A percentile compares a stretch with the other conserved stretches of the same genome.
Conservation (phyloP, 1,140 invertebrate species). For the Thaumetopoea pityocampa region DNA sequence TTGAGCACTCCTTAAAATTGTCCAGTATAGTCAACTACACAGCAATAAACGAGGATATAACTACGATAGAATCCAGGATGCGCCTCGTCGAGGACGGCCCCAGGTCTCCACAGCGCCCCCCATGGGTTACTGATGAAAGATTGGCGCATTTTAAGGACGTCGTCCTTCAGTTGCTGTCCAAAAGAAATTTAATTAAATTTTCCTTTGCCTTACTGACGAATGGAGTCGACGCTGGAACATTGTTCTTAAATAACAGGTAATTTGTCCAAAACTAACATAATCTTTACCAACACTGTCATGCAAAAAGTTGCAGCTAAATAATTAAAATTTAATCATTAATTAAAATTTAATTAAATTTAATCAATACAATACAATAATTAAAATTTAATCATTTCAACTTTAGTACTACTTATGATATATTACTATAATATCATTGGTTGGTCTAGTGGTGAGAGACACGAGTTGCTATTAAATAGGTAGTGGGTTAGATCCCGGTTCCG, state of each 20-base stretch:
- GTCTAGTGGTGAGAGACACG: too few relatives aligned
- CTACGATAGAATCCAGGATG: slow-evolving; percentile 33
- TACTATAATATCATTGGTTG: too few relatives aligned
- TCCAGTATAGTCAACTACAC: slow-evolving; percentile 42
- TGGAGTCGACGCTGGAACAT: slow-evolving; percentile 53
- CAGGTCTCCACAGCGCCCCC: slow-evolving; percentile 31
- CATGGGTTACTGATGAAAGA: slow-evolving; percentile 55
- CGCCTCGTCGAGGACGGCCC: slow-evolving; percentile 37
- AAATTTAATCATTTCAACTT: too few relatives aligned
- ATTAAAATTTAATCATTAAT: too few relatives aligned
- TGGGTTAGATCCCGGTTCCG: too few relatives aligned
- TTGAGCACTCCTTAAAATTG: slow-evolving; percentile 43
- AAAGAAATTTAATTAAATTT: slow-evolving; percentile 50
- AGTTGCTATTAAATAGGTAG: too few relatives aligned
- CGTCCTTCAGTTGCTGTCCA: slow-evolving; percentile 37
- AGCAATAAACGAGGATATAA: slow-evolving; percentile 33
- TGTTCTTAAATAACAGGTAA: slow-evolving; percentile 61
- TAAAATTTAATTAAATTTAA: too few relatives aligned
- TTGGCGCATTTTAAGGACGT: slow-evolving; percentile 30
- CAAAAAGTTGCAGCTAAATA: too few relatives aligned
- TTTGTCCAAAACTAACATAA: neutral
- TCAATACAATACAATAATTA: too few relatives aligned
- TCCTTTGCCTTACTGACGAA: slow-evolving; percentile 55
- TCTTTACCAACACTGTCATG: neutral
- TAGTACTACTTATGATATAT: too few relatives aligned